Evolutionary conservation across 2,113 vertebrate species (phyloP).

Genomic region (Daboia siamensis): DNA sequence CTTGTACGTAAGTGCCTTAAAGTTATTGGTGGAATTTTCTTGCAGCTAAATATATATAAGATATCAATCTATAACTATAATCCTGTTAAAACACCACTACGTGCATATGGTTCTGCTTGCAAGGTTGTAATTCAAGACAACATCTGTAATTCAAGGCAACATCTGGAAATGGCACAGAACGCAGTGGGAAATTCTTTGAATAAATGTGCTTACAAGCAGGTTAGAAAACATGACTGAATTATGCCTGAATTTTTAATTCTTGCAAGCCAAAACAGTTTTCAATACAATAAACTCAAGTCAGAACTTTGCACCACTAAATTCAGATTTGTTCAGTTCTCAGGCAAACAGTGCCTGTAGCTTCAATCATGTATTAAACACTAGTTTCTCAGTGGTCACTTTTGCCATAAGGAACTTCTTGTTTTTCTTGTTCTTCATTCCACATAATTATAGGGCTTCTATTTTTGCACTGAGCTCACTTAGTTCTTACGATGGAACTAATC

Average conservation of each 20-base stretch:
- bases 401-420: not conserved
- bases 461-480: not conserved
- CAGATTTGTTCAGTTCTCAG: not conserved
- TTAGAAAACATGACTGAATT: not conserved
- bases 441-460: not conserved
- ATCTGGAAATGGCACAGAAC: not conserved
- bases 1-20: not conserved
- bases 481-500: not conserved
- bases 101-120: not conserved
- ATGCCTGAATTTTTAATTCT: not conserved
- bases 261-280: not conserved
- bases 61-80: not conserved
- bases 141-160: not conserved
- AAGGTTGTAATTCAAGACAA: not conserved
- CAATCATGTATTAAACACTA: not conserved
- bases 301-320: not conserved
- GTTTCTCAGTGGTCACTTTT: not conserved
- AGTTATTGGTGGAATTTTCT: not conserved
- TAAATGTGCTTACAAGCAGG: not conserved
- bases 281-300: not conserved
- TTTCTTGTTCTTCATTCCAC: not conserved
- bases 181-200: not conserved
- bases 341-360: not conserved
- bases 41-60: not conserved
- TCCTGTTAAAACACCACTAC: not conserved